phyloP scores from a whole-genome alignment of 2,113 vertebrate genomes.

The Pristiophorus japonicus region DNA sequence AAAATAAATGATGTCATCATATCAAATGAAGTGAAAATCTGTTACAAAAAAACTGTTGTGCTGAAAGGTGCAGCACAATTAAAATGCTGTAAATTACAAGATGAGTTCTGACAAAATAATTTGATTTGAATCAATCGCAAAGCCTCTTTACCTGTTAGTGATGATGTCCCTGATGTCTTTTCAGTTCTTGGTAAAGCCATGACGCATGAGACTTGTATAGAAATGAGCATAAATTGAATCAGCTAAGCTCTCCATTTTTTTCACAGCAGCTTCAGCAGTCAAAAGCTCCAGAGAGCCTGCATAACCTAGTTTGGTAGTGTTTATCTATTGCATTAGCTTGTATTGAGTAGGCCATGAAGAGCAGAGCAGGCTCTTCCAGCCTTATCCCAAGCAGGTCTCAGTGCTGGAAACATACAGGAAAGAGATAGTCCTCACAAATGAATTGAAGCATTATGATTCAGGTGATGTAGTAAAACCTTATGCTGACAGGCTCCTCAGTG shows the following conservation, averaged over 20 bases:
- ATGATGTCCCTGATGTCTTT: slow-evolving; percentile 35
- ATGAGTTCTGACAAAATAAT: slow-evolving; percentile 30
- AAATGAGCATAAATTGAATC: slow-evolving; percentile 34
- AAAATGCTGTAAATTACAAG: not conserved
- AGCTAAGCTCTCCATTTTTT: slow-evolving; percentile 27
- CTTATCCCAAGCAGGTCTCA: slow-evolving; percentile 34
- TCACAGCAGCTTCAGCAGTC: slow-evolving; percentile 33
- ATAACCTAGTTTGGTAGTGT: slow-evolving; percentile 22
- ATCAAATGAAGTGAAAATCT: not conserved
- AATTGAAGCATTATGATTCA: slow-evolving; percentile 33
- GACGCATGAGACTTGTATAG: slow-evolving; percentile 23
- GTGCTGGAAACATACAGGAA: not conserved
- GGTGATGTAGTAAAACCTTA: slow-evolving; percentile 39
- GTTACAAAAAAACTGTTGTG: not conserved
- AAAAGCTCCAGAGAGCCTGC: slow-evolving; percentile 18
- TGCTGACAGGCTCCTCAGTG: slow-evolving; percentile 31
- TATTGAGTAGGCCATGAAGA: slow-evolving; percentile 32
- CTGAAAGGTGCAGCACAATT: not conserved
- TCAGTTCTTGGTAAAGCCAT: slow-evolving; percentile 28
- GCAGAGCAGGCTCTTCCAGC: slow-evolving; percentile 27
- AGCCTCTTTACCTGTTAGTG: slow-evolving; percentile 36
- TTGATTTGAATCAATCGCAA: not conserved
- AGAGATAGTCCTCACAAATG: slow-evolving; percentile 16
- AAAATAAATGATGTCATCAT: not conserved
- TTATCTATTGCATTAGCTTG: slow-evolving; percentile 40